These are phyloP conservation scores for Ranitomeya imitator DNA, from an alignment of 2,113 vertebrate genomes.

Conservation along the genomic window DNA sequence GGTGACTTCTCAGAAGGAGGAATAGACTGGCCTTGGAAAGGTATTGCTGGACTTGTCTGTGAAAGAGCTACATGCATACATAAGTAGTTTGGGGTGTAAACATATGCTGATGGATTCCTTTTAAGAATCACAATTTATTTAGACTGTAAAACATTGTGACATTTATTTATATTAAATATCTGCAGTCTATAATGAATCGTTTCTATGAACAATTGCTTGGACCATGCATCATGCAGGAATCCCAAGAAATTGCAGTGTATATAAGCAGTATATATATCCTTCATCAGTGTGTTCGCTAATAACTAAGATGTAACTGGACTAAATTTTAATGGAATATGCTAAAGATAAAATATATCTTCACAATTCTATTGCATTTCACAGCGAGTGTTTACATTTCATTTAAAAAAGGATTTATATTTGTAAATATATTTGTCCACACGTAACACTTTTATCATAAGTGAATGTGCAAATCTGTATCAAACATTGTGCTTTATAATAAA, in stretches of 20 bases:
- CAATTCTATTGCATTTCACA: neutral
- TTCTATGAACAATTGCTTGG: neutral
- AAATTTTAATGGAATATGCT: neutral
- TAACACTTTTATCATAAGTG: conserved; percentile 15
- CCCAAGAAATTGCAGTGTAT: neutral
- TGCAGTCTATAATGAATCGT: neutral
- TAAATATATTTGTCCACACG: conserved; percentile 20
- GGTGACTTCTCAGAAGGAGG: too few species aligned
- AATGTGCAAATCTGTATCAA: conserved; percentile 31
- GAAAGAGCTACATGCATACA: too few species aligned
- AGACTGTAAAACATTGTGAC: neutral
- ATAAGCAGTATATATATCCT: neutral
- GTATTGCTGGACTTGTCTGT: too few species aligned
- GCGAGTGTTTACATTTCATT: neutral
- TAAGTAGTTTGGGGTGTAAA: too few species aligned
- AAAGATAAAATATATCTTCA: neutral
- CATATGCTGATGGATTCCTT: too few species aligned
- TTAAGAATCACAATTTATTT: neutral
- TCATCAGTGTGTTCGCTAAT: neutral
- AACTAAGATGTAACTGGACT: neutral
- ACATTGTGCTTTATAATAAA: conserved; percentile 46
- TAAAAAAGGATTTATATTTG: neutral
- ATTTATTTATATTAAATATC: neutral
- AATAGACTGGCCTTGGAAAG: too few species aligned
- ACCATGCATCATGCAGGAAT: neutral